phyloP scores from a whole-genome alignment of 2,797 vertebrate genomes.

The Arrhamphus sclerolepis region DNA sequence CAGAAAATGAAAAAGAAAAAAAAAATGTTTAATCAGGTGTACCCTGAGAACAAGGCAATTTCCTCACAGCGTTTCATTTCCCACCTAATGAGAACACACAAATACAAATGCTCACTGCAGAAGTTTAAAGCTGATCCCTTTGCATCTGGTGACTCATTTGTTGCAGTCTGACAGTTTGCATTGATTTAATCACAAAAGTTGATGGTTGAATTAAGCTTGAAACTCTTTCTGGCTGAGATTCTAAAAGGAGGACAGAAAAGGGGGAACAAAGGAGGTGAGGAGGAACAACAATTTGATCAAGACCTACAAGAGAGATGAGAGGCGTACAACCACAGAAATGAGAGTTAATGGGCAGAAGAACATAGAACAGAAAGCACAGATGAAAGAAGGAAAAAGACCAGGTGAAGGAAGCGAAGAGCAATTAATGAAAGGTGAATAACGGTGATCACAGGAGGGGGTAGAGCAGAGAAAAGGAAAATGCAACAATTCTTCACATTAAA shows the following conservation, averaged over 20 bases:
- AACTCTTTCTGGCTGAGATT: not conserved
- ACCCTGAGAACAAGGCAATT: conserved; percentile 31
- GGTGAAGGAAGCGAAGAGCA: conserved; percentile 8
- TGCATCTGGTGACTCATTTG: conserved; percentile 30
- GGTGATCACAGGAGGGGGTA: not conserved
- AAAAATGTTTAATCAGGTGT: conserved; percentile 48
- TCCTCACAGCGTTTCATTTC: conserved; percentile 32
- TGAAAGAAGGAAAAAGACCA: not conserved
- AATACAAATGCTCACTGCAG: conserved; percentile 29
- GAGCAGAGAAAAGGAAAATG: not conserved
- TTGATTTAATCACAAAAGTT: conserved; percentile 30
- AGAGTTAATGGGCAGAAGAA: not conserved
- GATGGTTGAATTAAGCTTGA: conserved; percentile 5
- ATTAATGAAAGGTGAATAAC: conserved; percentile 21
- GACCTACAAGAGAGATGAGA: not conserved
- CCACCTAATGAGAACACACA: conserved; percentile 30
- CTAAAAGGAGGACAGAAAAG: conserved; percentile 2
- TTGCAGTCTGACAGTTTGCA: conserved; percentile 28
- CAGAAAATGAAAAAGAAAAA: conserved; percentile 9
- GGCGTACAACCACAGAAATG: not conserved
- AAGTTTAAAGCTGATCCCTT: conserved; percentile 23
- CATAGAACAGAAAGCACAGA: no score
- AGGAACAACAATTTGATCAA: not conserved
- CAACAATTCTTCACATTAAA: not conserved
- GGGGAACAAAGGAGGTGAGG: not conserved